Base-by-base conservation (phyloP, 2,797 vertebrate species). In the Chelon auratus region DNA sequence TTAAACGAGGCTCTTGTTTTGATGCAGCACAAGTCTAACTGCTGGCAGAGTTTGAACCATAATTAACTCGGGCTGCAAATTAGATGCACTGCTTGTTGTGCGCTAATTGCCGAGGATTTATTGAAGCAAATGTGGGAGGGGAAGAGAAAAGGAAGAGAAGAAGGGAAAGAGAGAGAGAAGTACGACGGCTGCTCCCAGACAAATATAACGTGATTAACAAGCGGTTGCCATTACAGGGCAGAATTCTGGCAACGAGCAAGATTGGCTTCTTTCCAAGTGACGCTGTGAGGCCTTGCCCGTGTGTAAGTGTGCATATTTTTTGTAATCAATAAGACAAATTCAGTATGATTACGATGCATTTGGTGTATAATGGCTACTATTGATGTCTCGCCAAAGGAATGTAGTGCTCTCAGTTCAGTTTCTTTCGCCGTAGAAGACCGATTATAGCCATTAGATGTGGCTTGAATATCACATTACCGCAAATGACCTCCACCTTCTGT, bases 231-330 rank as follows among this genome's bases (percentile, higher is more conserved):
- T 92, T 89, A 72, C 93, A 99, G 98, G 97, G 98, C 72, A 96
- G 93, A 94, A 96, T 97, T 90, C 88, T 96, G 90, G 89, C 94
- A 60, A 97, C 95, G 48, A 95, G 95, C 91, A 97, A 96, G 85
- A 94, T 95, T 92, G 98, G 98, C 93, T 99, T 96, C 93, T 99
- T 99, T 91, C 98, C 97, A 75, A 97, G 97, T 83, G 95, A 97
- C 39, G 95, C 96, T 67, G 97, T 99, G 77, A 98, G 96, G 87
- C 98, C 98, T 15, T 96, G 94, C 76, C 98, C 97, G 2, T 98
- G 97, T 92, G 98, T 99, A 95, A 97, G 98, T 97, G 92, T 80
- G 80, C 72, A 69, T 74, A 66, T 75, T 87, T 84, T 75, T 79
- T 20, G 22, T 62, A 58, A 87, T 91, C 88, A 86, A 81, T 89